Percentiles rank a stretch among this genome's conserved stretches.
These are phyloP conservation scores for Anableps anableps DNA, from an alignment of 2,797 vertebrate genomes.

Conservation along the genomic window DNA sequence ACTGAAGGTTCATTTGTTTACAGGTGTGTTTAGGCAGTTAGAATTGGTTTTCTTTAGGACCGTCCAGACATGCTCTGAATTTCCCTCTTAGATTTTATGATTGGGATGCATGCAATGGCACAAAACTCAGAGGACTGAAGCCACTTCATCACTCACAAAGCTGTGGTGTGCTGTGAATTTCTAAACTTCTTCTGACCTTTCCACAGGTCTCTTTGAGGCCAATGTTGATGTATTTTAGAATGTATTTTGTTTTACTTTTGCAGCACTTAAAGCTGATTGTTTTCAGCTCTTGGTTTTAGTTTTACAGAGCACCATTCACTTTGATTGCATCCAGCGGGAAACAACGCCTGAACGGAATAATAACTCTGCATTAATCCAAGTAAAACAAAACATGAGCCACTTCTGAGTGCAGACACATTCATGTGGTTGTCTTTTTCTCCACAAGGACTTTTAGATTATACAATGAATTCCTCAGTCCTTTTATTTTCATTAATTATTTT, in stretches of 20 bases:
- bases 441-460: neutral
- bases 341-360: conserved; percentile 63
- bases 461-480: neutral
- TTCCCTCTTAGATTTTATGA: neutral
- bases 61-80: neutral
- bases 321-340: conserved; percentile 68
- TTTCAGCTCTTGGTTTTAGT: conserved; percentile 43
- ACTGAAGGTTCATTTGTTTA: neutral
- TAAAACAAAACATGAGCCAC: conserved; percentile 43
- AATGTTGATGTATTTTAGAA: conserved; percentile 46
- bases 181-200: conserved; percentile 61
- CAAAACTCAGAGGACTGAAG: conserved; percentile 27
- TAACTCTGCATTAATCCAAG: conserved; percentile 38
- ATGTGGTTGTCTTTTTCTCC: neutral
- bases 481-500: neutral
- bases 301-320: conserved; percentile 37
- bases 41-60: no score
- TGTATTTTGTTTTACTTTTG: conserved; percentile 52
- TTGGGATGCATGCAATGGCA: conserved; percentile 7
- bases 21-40: neutral
- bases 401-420: conserved; percentile 4
- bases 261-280: conserved; percentile 41
- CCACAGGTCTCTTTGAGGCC: conserved; percentile 39
- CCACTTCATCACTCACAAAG: conserved; percentile 25
- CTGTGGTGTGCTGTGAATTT: conserved; percentile 35